Evolutionary conservation across 2,113 vertebrate species (phyloP).

Genomic region (Rhabdornis inornatus): DNA sequence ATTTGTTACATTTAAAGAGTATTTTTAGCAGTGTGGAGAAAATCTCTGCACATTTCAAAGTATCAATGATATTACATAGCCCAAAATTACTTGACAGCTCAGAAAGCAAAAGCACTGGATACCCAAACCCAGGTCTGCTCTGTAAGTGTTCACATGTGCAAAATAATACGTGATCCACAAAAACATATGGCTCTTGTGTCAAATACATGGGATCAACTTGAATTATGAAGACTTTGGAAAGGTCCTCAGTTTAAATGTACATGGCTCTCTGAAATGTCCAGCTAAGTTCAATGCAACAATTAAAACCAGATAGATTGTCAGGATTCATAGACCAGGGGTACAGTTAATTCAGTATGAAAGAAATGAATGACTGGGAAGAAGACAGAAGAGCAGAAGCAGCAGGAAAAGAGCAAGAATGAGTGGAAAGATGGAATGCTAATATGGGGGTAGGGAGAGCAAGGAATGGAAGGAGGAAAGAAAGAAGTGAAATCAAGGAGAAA

Average conservation of each 20-base stretch:
- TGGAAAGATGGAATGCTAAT: not conserved
- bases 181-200: conserved; percentile 49
- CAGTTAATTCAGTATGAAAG: conserved; percentile 47
- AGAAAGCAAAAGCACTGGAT: conserved; percentile 8
- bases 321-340: not conserved
- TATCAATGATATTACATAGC: not conserved
- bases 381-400: not conserved
- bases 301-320: conserved; percentile 60
- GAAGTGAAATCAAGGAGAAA: not conserved
- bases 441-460: not conserved
- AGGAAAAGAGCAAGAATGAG: not conserved
- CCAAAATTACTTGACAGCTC: not conserved
- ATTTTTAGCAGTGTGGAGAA: not conserved
- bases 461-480: not conserved
- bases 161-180: conserved; percentile 28
- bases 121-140: not conserved
- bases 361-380: conserved; percentile 14
- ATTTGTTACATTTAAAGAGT: not conserved
- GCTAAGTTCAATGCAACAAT: conserved; percentile 43
- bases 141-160: conserved; percentile 13
- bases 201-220: conserved; percentile 39
- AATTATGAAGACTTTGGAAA: conserved; percentile 62
- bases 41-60: not conserved
- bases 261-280: conserved; percentile 35
- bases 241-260: conserved; percentile 34